These are phyloP conservation scores for Mirza zaza DNA, from an alignment of 2,113 vertebrate species.

Conservation along the genomic window DNA sequence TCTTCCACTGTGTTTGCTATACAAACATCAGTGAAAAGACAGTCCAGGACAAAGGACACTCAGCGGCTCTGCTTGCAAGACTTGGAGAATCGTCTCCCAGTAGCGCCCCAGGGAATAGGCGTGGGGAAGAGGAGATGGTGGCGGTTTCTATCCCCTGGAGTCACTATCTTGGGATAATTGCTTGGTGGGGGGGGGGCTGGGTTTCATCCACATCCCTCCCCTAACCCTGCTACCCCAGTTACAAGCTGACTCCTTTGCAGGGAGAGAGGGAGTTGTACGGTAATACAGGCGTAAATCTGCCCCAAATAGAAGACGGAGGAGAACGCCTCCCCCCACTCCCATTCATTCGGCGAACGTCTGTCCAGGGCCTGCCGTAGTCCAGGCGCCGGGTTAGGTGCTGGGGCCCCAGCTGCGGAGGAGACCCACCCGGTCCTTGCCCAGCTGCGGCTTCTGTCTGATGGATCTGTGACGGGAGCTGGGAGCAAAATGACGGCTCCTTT, in stretches of 20 bases:
- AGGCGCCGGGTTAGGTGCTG: fast-evolving
- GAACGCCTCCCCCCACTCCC: fast-evolving
- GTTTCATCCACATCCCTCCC: neutral
- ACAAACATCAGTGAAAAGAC: neutral
- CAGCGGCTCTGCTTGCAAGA: neutral
- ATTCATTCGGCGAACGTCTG: neutral
- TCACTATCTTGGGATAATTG: neutral
- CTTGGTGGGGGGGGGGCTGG: fast-evolving
- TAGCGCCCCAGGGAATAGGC: neutral
- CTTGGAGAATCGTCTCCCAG: neutral
- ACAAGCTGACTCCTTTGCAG: neutral
- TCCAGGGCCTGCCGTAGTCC: neutral
- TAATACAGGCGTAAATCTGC: neutral
- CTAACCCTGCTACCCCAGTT: neutral
- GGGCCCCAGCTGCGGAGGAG: no score
- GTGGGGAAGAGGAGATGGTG: neutral
- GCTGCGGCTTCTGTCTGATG: neutral
- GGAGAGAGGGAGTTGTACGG: no score
- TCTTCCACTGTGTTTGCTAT: neutral
- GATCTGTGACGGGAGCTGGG: neutral
- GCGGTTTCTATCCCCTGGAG: neutral
- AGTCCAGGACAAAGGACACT: neutral
- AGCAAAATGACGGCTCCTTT: neutral
- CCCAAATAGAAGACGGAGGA: neutral
- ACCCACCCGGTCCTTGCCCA: neutral